Percentiles rank a stretch among this genome's conserved stretches.
These are phyloP conservation scores for Fukomys damarensis DNA, from an alignment of 2,113 vertebrate species.

Conservation along the genomic window DNA sequence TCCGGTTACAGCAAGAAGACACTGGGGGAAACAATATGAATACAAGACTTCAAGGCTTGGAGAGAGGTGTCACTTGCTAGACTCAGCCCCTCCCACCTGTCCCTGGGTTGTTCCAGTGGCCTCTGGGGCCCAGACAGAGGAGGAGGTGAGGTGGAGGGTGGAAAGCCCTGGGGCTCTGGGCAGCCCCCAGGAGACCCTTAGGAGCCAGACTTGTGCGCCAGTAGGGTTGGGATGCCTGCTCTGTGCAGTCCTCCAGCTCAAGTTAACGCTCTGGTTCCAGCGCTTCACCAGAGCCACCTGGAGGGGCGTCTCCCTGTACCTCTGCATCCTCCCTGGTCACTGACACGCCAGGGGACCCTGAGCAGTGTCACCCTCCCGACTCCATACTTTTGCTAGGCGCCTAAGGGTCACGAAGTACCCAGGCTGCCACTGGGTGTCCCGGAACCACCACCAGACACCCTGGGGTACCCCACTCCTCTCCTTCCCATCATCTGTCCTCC, in stretches of 20 bases:
- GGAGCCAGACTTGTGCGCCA: background rate
- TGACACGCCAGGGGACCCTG: background rate
- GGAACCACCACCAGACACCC: background rate
- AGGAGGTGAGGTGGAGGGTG: background rate
- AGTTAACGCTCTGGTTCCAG: background rate
- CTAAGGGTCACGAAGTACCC: background rate
- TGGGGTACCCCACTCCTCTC: background rate
- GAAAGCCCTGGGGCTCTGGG: background rate
- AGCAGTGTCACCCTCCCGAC: background rate
- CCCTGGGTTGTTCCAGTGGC: background rate
- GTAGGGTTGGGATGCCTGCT: too few relatives aligned
- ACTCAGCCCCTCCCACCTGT: background rate
- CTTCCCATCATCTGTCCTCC: background rate
- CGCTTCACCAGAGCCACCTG: background rate
- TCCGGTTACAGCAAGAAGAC: background rate
- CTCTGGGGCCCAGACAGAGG: background rate
- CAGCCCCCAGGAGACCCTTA: background rate
- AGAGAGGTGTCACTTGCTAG: background rate
- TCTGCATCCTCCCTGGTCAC: background rate
- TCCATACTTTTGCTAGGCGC: background rate
- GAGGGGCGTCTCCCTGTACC: background rate
- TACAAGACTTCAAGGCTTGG: background rate
- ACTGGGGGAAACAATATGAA: background rate
- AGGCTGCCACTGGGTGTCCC: fast-evolving
- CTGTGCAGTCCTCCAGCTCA: background rate